These are phyloP conservation scores for Sesamia nonagrioides DNA, from an alignment of 1,140 invertebrate genomes.

Conservation along the genomic window DNA sequence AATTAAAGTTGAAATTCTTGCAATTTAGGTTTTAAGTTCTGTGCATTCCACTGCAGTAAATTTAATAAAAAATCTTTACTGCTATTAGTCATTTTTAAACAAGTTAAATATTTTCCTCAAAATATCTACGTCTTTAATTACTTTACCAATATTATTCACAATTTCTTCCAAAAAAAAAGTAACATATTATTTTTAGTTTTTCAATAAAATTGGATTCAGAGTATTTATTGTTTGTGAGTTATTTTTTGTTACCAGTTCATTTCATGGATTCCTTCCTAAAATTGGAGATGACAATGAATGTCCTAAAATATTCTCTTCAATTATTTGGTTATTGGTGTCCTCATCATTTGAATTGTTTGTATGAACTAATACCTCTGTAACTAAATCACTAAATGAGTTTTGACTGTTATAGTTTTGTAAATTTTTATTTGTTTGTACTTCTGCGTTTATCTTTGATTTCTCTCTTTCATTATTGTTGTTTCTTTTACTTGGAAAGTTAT, in stretches of 20 bases:
- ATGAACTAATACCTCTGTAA: background rate
- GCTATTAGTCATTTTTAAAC: conserved; percentile 12
- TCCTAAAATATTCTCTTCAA: background rate
- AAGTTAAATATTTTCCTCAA: conserved; percentile 43
- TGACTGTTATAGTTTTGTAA: background rate
- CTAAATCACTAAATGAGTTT: background rate
- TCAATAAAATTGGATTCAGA: background rate
- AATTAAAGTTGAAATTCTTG: conserved; percentile 34
- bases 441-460: background rate
- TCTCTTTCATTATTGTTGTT: background rate
- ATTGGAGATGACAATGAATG: background rate
- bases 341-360: background rate
- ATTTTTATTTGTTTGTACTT: conserved; percentile 44
- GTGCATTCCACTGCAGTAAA: conserved; percentile 10
- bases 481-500: conserved; percentile 1
- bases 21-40: conserved; percentile 46
- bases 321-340: background rate
- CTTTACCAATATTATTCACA: background rate
- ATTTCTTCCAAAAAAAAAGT: background rate
- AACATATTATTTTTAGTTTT: background rate
- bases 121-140: conserved; percentile 22
- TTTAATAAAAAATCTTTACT: background rate
- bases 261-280: background rate
- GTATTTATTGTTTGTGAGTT: background rate
- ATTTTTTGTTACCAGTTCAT: background rate